These are phyloP conservation scores for Pherbina coryleti DNA, from an alignment of 2,888 invertebrate species.

Conservation along the genomic window DNA sequence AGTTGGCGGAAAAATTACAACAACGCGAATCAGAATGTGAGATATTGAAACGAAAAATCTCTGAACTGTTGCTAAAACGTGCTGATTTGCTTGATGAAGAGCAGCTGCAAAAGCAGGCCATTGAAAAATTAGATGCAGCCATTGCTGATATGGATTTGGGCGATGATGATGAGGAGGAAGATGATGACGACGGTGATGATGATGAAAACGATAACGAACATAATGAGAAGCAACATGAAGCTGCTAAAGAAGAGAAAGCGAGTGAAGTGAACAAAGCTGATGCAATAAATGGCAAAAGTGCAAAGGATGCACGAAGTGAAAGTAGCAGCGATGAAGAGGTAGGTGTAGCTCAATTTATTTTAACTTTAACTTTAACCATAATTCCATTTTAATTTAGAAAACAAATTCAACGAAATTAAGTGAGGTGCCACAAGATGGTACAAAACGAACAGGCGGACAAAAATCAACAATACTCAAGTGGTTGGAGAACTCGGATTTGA, in stretches of 20 bases:
- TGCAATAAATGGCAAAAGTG: conserved; percentile 40
- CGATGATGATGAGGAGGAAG: conserved; percentile 55
- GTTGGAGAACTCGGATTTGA: conserved; percentile 68
- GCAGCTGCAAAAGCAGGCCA: conserved; percentile 57
- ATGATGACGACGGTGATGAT: conserved; percentile 48
- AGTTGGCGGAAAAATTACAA: conserved; percentile 57
- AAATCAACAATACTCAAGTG: conserved; percentile 64
- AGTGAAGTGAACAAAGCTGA: conserved; percentile 28
- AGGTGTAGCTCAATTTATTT: neutral
- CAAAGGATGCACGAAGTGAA: conserved; percentile 32
- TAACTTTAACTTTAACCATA: neutral
- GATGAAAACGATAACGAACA: conserved; percentile 34
- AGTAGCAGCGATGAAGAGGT: conserved; percentile 38
- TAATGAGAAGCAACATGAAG: conserved; percentile 27
- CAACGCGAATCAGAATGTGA: conserved; percentile 61
- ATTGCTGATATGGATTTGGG: conserved; percentile 53
- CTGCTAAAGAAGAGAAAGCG: conserved; percentile 30
- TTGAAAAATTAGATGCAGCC: conserved; percentile 57
- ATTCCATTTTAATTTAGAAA: neutral
- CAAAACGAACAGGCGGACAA: conserved; percentile 31
- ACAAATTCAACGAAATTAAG: neutral
- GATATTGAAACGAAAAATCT: conserved; percentile 60
- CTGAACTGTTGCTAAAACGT: conserved; percentile 56
- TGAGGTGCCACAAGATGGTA: neutral
- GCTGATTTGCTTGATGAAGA: conserved; percentile 56